phyloP scores from a whole-genome alignment of 2,797 vertebrate genomes.

The Rhinella marina region DNA sequence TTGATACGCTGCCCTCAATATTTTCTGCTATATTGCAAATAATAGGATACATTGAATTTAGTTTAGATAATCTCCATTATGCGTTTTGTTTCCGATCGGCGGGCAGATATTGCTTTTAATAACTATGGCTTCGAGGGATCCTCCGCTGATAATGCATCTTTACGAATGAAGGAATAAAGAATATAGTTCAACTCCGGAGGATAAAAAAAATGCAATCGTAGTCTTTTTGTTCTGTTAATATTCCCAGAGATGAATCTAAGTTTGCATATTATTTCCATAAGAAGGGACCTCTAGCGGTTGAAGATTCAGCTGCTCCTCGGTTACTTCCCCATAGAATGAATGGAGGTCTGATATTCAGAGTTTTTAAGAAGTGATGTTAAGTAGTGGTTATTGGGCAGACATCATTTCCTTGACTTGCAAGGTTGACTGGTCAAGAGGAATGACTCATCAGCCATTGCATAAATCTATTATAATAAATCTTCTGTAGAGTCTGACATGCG shows the following conservation, averaged over 20 bases:
- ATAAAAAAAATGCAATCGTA: conserved; percentile 22
- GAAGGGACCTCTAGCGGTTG: conserved; percentile 50
- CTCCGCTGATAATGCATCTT: conserved; percentile 36
- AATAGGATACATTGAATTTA: conserved; percentile 44
- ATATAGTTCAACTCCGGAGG: conserved; percentile 2
- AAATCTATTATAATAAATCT: no score
- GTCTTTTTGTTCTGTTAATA: conserved; percentile 36
- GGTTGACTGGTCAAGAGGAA: no score
- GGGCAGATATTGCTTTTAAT: conserved; percentile 50
- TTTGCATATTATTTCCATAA: conserved; percentile 44
- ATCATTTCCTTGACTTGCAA: no score
- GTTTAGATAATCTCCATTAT: conserved; percentile 55
- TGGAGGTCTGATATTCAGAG: background rate
- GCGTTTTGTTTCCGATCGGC: conserved; percentile 48
- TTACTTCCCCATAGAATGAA: background rate
- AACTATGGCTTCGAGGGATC: conserved; percentile 40
- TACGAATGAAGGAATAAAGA: conserved; percentile 33
- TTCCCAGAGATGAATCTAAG: conserved; percentile 13
- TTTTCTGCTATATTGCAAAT: conserved; percentile 56
- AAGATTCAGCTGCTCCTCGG: background rate
- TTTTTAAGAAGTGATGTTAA: background rate
- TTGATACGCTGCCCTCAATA: conserved; percentile 53
- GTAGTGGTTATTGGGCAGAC: no score
- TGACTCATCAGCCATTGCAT: no score
- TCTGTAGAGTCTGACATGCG: no score